Conservation (phyloP, 2,888 invertebrate species). For the Agrotis exclamationis region DNA sequence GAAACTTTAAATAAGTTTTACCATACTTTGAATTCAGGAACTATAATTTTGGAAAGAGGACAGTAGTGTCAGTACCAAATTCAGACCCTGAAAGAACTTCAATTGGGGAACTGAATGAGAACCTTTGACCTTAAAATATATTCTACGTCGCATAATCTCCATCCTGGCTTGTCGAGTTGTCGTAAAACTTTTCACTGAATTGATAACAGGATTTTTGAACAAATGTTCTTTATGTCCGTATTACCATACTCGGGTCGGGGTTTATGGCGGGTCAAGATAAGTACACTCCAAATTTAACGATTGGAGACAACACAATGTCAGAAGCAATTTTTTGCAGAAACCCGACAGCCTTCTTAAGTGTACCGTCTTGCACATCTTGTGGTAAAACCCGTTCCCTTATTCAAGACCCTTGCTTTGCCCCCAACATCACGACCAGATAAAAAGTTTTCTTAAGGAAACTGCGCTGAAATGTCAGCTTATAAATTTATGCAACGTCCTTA, state of each 20-base stretch:
- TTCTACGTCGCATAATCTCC: background rate
- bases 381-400: conserved; percentile 68
- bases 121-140: conserved; percentile 9
- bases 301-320: conserved; percentile 39
- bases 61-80: conserved; percentile 4
- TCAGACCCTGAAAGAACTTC: conserved; percentile 1
- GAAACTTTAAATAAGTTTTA: conserved; percentile 30
- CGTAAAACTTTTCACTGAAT: conserved; percentile 13
- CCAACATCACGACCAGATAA: conserved; percentile 62
- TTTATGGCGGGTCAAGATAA: conserved; percentile 54
- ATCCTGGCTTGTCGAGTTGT: background rate
- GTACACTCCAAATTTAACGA: conserved; percentile 48
- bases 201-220: conserved; percentile 24
- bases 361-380: conserved; percentile 40
- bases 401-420: conserved; percentile 67
- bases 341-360: conserved; percentile 23
- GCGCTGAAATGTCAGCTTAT: conserved; percentile 68
- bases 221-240: conserved; percentile 32
- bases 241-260: conserved; percentile 46
- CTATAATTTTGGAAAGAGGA: conserved; percentile 5
- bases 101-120: background rate
- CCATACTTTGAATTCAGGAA: background rate
- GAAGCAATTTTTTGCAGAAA: conserved; percentile 31
- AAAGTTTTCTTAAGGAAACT: conserved; percentile 71
- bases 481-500: conserved; percentile 81